These are phyloP conservation scores for Odontocolon sp. DNA, from an alignment of 2,888 invertebrate species.

Conservation along the genomic window DNA sequence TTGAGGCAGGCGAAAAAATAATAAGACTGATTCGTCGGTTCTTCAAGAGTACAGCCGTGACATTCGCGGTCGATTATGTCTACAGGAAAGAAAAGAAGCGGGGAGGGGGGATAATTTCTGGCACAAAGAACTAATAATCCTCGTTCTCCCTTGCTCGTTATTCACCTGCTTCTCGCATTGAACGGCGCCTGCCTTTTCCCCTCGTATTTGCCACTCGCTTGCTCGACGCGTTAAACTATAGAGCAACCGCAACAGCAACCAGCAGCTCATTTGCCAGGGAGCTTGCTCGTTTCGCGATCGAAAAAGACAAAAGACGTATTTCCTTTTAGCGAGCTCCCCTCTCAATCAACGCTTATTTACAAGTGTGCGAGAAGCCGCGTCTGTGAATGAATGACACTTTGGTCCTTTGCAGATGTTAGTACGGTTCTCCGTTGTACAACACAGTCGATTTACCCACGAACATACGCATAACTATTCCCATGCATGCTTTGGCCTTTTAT, in stretches of 20 bases:
- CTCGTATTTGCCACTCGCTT: constrained; percentile 18
- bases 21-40: constrained; percentile 17
- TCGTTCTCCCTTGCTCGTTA: constrained; percentile 51
- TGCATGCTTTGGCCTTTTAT: too few relatives aligned
- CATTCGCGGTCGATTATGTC: constrained; percentile 37
- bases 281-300: constrained; percentile 62
- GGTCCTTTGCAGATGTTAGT: too few relatives aligned
- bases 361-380: too few relatives aligned
- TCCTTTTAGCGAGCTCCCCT: constrained; percentile 53
- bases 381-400: neutral
- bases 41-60: constrained; percentile 10
- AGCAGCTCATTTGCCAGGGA: constrained; percentile 62
- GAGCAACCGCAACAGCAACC: constrained; percentile 28
- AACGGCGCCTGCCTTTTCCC: constrained; percentile 40
- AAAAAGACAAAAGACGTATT: constrained; percentile 72
- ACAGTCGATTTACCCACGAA: too few relatives aligned
- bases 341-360: neutral
- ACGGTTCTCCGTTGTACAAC: too few relatives aligned
- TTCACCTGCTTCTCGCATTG: constrained; percentile 59
- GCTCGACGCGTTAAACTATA: constrained; percentile 18
- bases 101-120: constrained; percentile 51
- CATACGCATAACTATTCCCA: too few relatives aligned
- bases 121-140: constrained; percentile 64
- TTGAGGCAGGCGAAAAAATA: neutral
- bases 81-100: too few relatives aligned